Base-by-base conservation (phyloP, 2,888 invertebrate species). In the Diarsia mendica region DNA sequence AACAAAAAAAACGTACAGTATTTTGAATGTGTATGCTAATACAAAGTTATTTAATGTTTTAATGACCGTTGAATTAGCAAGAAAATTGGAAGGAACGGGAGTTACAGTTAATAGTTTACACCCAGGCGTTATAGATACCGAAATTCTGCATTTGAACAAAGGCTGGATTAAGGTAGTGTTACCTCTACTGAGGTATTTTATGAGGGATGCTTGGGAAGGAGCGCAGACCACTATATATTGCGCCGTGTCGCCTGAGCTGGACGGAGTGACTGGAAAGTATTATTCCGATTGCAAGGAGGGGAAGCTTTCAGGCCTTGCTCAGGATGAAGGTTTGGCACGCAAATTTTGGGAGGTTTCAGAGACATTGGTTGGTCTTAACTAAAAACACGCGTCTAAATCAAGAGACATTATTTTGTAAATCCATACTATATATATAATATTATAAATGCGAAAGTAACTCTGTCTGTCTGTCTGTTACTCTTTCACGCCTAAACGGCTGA, bases 31-130 rank as follows among this genome's bases (percentile, higher is more conserved):
- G 5, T 93, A 93, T 66, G 44, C 55, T 85, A 97, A 97, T 0
- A 97, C 98, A 0, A 98, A 98, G 91, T 97, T 97, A 84, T 98
- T 97, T 65, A 98, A 98, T 88, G 97, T 98, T 79, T 97, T 97
- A 74, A 98, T 98, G 89, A 97, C 98, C 0, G 92, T 97, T 48
- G 98, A 98, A 93, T 92, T 98, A 80, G 97, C 97, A 9, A 96
- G 97, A 72, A 96, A 97, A 71, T 92, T 98, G 69, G 97, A 97
- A 89, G 97, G 97, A 5, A 97, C 97, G 2, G 97, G 97, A 28
- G 97, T 98, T 0, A 98, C 98, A 0, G 98, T 97, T 0, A 98
- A 98, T 91, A 98, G 97, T 87, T 94, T 98, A 71, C 98, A 98
- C 95, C 99, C 99, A 0, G 99, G 99, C 44, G 74, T 82, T 18